Conservation (phyloP, 1,140 invertebrate genomes). For the Zaprionus inermis region DNA sequence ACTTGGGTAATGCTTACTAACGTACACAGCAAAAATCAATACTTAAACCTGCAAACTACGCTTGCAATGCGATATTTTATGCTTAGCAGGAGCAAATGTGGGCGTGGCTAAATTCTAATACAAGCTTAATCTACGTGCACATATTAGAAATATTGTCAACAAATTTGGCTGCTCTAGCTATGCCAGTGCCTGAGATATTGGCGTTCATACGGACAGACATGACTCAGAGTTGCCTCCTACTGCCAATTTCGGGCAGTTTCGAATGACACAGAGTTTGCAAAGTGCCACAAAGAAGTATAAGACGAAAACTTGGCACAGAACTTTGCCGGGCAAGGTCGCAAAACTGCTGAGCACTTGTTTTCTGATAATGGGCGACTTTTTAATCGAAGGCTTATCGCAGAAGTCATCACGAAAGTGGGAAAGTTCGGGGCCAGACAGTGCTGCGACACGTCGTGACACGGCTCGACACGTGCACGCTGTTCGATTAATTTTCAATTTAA, state of each 20-base stretch:
- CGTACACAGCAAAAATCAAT: too few relatives aligned
- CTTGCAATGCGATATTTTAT: too few relatives aligned
- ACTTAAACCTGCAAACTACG: too few relatives aligned
- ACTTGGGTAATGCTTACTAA: too few relatives aligned
- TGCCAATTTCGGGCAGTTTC: too few relatives aligned
- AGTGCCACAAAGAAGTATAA: conserved; percentile 1
- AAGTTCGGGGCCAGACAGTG: conserved; percentile 21
- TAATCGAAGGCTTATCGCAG: conserved; percentile 68
- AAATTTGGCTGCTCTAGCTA: background rate
- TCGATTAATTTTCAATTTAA: conserved; percentile 74
- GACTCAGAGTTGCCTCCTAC: too few relatives aligned
- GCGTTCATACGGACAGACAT: too few relatives aligned
- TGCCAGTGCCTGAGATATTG: background rate
- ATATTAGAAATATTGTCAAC: background rate
- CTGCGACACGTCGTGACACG: conserved; percentile 4
- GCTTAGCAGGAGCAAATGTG: too few relatives aligned
- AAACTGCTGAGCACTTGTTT: conserved; percentile 40
- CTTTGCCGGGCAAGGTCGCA: conserved; percentile 25
- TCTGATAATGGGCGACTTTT: conserved; percentile 45
- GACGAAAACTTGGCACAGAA: conserved; percentile 16
- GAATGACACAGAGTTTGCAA: background rate
- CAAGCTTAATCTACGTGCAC: background rate
- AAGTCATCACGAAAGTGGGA: conserved; percentile 32
- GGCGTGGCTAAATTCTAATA: too few relatives aligned
- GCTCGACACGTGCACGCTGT: conserved; percentile 36